Conservation (phyloP, 2,797 vertebrate genomes). For the Bucorvus abyssinicus region DNA sequence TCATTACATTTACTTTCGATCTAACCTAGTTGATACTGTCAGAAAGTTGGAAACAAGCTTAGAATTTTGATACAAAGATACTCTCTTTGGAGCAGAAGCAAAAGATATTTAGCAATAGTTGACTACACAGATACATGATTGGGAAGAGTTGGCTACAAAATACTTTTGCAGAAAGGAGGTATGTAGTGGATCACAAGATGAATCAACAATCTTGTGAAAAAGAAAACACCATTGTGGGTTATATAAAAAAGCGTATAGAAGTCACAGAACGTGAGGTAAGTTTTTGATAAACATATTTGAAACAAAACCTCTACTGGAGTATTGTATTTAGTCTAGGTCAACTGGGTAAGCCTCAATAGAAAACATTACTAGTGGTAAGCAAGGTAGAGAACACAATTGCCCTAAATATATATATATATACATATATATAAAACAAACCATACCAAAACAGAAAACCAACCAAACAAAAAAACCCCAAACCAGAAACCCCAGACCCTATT, state of each 20-base stretch:
- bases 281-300: background rate
- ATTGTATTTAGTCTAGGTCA: background rate
- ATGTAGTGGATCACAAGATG: background rate
- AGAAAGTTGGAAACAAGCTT: background rate
- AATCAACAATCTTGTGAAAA: background rate
- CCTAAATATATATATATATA: too few species aligned
- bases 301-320: background rate
- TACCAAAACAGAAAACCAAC: background rate
- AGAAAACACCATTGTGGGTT: background rate
- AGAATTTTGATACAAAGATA: background rate
- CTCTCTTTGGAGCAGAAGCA: background rate
- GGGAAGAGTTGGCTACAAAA: background rate
- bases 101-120: background rate
- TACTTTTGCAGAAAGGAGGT: background rate
- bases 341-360: background rate
- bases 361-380: background rate
- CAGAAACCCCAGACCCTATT: background rate
- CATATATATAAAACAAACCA: background rate
- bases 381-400: background rate
- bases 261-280: background rate
- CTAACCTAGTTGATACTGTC: background rate
- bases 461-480: fast-evolving
- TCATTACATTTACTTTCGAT: background rate
- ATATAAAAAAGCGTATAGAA: background rate
- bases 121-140: background rate